Base-by-base conservation (phyloP, 1,140 invertebrate genomes). In the Atta texana region DNA sequence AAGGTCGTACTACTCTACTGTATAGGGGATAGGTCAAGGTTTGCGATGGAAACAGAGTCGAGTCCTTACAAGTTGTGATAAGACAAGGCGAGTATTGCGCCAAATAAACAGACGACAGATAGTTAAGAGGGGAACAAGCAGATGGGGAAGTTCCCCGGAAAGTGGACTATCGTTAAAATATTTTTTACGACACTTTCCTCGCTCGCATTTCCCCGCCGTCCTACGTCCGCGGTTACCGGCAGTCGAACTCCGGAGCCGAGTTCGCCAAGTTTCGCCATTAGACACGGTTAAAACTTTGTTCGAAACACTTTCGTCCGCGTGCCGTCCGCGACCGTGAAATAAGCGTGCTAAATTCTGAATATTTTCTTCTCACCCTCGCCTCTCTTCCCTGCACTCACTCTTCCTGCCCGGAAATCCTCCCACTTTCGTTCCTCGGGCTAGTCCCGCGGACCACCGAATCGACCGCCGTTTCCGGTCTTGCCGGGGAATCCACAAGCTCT, bases 211-310 rank as follows among this genome's bases (percentile, higher is more conserved):
- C 64, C 55, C 63, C 53, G 28, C 34, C 21, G 14, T 44, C 71
- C 88, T 88, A 69, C 88, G 87, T 90, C 81, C 92, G 89, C 91
- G 91, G 89, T 93, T 92, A 93, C 90, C 91, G 91, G 92, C 89
- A 92, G 93, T 90, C 92, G 91, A 94, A 94, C 94, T 93, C 93
- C 87, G 85, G 39, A 72, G 81, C 80, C 87, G 88, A 93, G 92
- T 93, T 93, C 85, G 91, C 92, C 93, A 94, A 94, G 93, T 94
- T 94, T 94, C 92, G 89, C 91, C 93, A 94, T 94, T 94, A 95
- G 93, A 93, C 91, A 94, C 93, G 93, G 92, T 94, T 94, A 94
- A 94, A 95, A 95, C 94, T 95, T 94, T 95, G 93, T 94, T 94
- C 92, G 92, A 93, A 94, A 94, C 94, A 95, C 94, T 95, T 95